Conservation (phyloP, 2,113 vertebrate species). For the Saccopteryx bilineata region DNA sequence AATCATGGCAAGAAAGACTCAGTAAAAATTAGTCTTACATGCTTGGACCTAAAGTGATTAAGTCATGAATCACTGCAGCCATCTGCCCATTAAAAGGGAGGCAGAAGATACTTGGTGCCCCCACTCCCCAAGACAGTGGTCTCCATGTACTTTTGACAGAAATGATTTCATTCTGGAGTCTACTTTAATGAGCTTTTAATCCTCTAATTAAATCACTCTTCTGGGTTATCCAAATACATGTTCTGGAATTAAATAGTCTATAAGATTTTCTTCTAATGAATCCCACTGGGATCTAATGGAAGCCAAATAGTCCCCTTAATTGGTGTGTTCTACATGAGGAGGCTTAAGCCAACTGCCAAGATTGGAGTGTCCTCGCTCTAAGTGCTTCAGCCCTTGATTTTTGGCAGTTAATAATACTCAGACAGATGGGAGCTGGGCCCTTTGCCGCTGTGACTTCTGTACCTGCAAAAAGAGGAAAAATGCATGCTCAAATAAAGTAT, state of each 20-base stretch:
- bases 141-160: constrained; percentile 59
- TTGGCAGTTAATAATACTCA: constrained; percentile 75
- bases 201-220: constrained; percentile 72
- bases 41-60: neutral
- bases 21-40: neutral
- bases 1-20: neutral
- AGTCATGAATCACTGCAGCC: neutral
- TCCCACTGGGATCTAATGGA: constrained; percentile 70
- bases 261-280: constrained; percentile 79
- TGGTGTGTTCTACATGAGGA: constrained; percentile 58
- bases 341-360: constrained; percentile 64
- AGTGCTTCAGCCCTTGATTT: constrained; percentile 21
- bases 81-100: constrained; percentile 39
- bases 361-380: constrained; percentile 53
- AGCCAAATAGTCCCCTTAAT: constrained; percentile 80
- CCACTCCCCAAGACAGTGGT: neutral
- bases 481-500: neutral
- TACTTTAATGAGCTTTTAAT: constrained; percentile 68
- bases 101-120: neutral
- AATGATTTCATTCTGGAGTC: constrained; percentile 59
- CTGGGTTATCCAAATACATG: constrained; percentile 68
- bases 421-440: constrained; percentile 77
- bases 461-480: constrained; percentile 61
- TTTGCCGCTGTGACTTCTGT: constrained; percentile 53
- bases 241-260: constrained; percentile 70